Conservation (phyloP, 2,797 vertebrate genomes). For the Anguilla marmorata region DNA sequence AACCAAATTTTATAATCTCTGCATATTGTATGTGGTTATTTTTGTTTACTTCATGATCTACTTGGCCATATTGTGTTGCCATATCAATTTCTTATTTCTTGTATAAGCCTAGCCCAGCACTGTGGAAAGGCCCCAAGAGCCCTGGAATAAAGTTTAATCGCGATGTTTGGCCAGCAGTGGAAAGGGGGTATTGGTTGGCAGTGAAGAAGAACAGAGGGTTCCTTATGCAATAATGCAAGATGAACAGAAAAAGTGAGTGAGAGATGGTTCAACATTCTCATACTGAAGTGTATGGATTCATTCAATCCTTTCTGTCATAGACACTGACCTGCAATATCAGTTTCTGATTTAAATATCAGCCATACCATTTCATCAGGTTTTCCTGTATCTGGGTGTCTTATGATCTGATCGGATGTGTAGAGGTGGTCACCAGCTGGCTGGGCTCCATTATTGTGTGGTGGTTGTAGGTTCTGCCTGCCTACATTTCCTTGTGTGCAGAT, state of each 20-base stretch:
- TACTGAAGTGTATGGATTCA: neutral
- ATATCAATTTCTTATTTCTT: too few relatives aligned
- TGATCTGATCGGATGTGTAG: neutral
- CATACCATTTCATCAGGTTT: neutral
- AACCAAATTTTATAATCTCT: too few relatives aligned
- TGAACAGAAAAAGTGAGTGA: neutral
- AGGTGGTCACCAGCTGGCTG: neutral
- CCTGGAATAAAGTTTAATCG: too few relatives aligned
- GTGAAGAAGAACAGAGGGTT: too few relatives aligned
- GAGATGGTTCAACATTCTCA: neutral
- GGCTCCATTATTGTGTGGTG: neutral
- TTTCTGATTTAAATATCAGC: too few relatives aligned
- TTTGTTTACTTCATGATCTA: too few relatives aligned
- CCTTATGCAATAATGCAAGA: neutral
- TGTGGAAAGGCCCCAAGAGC: too few relatives aligned
- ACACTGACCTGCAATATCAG: neutral
- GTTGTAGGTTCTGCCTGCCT: neutral
- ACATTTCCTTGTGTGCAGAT: conserved; percentile 34
- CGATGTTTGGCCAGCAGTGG: too few relatives aligned
- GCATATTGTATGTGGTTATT: too few relatives aligned
- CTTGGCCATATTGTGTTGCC: too few relatives aligned
- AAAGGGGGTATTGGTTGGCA: too few relatives aligned
- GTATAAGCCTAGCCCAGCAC: too few relatives aligned
- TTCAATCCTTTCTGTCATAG: neutral
- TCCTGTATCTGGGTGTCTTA: neutral